Percentiles rank a stretch among this genome's conserved stretches.
Evolutionary conservation across 2,888 invertebrate species (phyloP).

Genomic region (Campoletis raptor): DNA sequence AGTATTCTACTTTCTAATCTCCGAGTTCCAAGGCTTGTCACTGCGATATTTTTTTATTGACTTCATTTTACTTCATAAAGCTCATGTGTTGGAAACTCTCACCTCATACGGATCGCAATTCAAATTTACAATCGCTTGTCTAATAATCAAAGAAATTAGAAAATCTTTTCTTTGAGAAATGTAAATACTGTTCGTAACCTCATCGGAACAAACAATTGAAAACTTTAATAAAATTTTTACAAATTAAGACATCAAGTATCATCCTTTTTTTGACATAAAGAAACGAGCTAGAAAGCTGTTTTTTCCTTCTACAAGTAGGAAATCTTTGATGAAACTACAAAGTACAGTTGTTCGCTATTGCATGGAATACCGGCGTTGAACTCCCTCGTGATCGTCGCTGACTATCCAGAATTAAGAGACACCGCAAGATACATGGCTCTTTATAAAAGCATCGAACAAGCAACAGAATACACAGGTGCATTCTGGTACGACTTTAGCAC

Average conservation of each 20-base stretch:
- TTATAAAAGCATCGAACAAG: conserved; percentile 28
- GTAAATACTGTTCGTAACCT: background rate
- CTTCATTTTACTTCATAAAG: background rate
- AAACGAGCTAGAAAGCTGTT: background rate
- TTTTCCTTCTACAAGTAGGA: background rate
- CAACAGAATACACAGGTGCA: conserved; percentile 47
- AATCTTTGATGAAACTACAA: background rate
- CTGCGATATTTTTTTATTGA: background rate
- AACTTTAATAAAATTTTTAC: background rate
- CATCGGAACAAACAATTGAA: background rate
- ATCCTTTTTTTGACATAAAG: too few relatives aligned
- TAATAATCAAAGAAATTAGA: background rate
- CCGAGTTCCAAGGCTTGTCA: conserved; percentile 15
- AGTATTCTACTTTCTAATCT: background rate
- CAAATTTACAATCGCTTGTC: background rate
- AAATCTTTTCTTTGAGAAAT: background rate
- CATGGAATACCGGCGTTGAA: background rate
- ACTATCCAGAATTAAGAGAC: background rate
- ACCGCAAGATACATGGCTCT: conserved; percentile 9
- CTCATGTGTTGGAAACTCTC: conserved; percentile 33
- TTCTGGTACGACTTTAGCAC: conserved; percentile 25
- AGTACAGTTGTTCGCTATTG: background rate
- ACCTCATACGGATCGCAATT: background rate
- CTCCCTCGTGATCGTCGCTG: conserved; percentile 1
- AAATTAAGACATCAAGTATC: background rate